A percentile compares a stretch with the other conserved stretches of the same genome.
phyloP scores from a whole-genome alignment of 2,113 vertebrate species.

The Pholis gunnellus region DNA sequence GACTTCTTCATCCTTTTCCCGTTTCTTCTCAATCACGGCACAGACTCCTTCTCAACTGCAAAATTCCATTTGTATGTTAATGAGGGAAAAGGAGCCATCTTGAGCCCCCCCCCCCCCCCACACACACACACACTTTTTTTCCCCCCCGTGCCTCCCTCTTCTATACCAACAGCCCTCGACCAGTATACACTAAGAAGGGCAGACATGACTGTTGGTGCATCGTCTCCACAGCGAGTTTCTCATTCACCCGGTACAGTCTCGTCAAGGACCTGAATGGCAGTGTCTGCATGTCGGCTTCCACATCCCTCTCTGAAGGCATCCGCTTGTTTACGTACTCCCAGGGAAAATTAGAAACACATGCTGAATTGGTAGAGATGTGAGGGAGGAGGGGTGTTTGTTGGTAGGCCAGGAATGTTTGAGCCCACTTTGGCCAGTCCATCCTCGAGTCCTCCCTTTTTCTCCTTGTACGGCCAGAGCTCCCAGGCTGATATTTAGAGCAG shows the following conservation, averaged over 20 bases:
- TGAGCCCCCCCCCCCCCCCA: conserved; percentile 46
- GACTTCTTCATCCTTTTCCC: conserved; percentile 47
- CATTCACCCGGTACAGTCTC: neutral
- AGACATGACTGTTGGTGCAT: conserved; percentile 32
- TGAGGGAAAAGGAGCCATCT: conserved; percentile 77
- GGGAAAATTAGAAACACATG: conserved; percentile 80
- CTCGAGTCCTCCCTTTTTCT: conserved; percentile 71
- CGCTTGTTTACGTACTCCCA: conserved; percentile 69
- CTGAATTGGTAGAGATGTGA: conserved; percentile 65
- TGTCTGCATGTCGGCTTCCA: conserved; percentile 24
- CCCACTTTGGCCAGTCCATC: conserved; percentile 68
- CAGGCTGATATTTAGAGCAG: conserved; percentile 58
- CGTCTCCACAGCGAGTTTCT: neutral
- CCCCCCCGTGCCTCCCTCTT: conserved; percentile 16
- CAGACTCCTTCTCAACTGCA: conserved; percentile 80
- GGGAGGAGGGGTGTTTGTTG: conserved; percentile 39
- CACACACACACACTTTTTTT: conserved; percentile 5
- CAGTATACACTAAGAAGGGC: conserved; percentile 16
- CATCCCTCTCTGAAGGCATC: conserved; percentile 69
- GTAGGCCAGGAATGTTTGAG: conserved; percentile 75
- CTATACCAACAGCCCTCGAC: conserved; percentile 29
- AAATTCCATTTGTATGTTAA: conserved; percentile 88
- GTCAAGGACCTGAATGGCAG: neutral
- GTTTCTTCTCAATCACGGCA: conserved; percentile 77
- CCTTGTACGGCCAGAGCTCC: conserved; percentile 75